Base-by-base conservation (phyloP, 92 coral and sea anemone species). In the Siderastrea radians region DNA sequence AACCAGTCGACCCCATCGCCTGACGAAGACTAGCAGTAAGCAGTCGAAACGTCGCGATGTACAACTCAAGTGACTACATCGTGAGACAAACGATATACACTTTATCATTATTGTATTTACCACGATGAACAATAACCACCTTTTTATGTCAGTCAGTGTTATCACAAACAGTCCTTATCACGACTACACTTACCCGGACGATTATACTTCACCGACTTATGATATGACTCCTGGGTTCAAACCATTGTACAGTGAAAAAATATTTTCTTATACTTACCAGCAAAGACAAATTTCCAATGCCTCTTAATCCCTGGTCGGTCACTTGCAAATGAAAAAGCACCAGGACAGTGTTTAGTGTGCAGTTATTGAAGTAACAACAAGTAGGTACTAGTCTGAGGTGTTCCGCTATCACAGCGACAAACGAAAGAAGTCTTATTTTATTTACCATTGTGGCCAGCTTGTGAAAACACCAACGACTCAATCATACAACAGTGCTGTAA, bases 211-310 rank as follows among this genome's bases (percentile, higher is more conserved):
- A 26, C 38, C 38, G 38, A 26, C 38, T 26, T 26, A 26, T 26
- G 38, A 26, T 26, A 26, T 26, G 38, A 26, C 38, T 63, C n/a
- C 5, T 14, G 68, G 38, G n/a, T 63, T 63, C 3, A 63, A 63
- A 2, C 5, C 14, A 10, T 63, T 3, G 5, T 16, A n/a, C 19
- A 4, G 5, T 1, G 9, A 7, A 17, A 5, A 47, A 16, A 49
- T 7, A 9, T 52, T 66, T 1, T 49, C 17, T 38, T 51, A 0
- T 9, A 74, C 96, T 50, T 72, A 96, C 99, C 94, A 96, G 75
- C 26, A 89, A 63, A 75, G 75, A 67, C 68, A 96, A 88, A 55
- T 88, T 86, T 86, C 87, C 89, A 77, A 96, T 74, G 59, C 82
- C 80, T 55, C 72, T 85, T 3, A 96, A 69, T 47, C 97, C 95